A percentile compares a stretch with the other conserved stretches of the same genome.
Evolutionary conservation across 2,113 vertebrate species (phyloP).

Genomic region (Limnothrissa miodon): DNA sequence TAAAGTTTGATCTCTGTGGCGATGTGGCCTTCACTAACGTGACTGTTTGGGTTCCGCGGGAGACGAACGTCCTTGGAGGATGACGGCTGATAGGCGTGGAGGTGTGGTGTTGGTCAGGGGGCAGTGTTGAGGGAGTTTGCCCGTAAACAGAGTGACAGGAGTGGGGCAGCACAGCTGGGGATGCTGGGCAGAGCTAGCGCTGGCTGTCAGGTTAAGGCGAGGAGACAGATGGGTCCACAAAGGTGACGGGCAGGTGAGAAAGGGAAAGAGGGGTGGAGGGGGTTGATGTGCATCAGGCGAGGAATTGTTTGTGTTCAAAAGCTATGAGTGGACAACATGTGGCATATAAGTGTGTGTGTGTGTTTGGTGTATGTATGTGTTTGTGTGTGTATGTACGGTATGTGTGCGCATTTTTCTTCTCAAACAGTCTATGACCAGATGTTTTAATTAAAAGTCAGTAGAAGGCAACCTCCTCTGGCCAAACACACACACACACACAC

Average conservation of each 20-base stretch:
- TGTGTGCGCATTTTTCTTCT: too few relatives aligned
- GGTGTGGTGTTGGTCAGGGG: slow-evolving; percentile 14
- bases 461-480: background rate
- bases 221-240: slow-evolving; percentile 44
- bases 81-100: background rate
- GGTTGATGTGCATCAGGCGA: slow-evolving; percentile 31
- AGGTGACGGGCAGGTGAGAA: slow-evolving; percentile 51
- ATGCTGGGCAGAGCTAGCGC: slow-evolving; percentile 24
- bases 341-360: slow-evolving; percentile 33
- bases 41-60: background rate
- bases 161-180: slow-evolving; percentile 37
- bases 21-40: background rate
- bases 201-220: slow-evolving; percentile 52
- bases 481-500: background rate
- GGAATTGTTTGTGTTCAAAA: slow-evolving; percentile 51
- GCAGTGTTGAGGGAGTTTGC: background rate
- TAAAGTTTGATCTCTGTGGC: background rate
- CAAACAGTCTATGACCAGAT: background rate
- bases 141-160: slow-evolving; percentile 46
- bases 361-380: background rate
- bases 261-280: slow-evolving; percentile 17
- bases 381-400: background rate
- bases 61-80: background rate
- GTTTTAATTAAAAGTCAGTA: background rate
- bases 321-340: background rate